Percentiles rank a stretch among this genome's conserved stretches.
phyloP scores from a whole-genome alignment of 2,113 vertebrate genomes.

The Gadus chalcogrammus region DNA sequence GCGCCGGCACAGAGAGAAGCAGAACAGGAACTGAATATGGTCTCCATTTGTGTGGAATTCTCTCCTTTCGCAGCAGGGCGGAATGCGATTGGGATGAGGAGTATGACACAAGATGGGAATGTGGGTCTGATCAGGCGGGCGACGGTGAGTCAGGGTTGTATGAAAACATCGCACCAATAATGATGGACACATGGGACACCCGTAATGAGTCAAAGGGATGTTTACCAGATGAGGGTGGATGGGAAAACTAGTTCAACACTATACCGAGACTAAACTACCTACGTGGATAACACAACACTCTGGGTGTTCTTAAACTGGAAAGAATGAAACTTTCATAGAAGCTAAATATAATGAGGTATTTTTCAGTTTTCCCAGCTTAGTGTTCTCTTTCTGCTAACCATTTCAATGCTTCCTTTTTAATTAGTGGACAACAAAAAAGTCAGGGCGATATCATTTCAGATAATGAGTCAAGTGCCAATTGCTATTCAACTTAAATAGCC shows the following conservation, averaged over 20 bases:
- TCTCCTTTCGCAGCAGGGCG: conserved; percentile 35
- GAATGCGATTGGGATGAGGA: conserved; percentile 42
- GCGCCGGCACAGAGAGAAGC: conserved; percentile 42
- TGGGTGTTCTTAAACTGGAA: neutral
- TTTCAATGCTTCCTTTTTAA: neutral
- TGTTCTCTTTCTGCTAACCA: too few relatives aligned
- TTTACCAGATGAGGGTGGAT: neutral
- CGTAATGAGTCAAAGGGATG: neutral
- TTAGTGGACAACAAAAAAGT: too few relatives aligned
- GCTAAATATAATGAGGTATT: neutral
- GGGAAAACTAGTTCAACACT: neutral
- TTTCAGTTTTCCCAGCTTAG: too few relatives aligned
- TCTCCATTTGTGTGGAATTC: conserved; percentile 64
- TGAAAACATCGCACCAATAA: conserved; percentile 22
- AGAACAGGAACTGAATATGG: conserved; percentile 39
- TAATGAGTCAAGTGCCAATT: too few relatives aligned
- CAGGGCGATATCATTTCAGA: neutral
- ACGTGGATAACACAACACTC: too few relatives aligned
- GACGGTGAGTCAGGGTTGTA: conserved; percentile 33
- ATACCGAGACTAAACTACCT: too few relatives aligned
- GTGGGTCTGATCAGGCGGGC: conserved; percentile 42
- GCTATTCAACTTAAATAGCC: too few relatives aligned
- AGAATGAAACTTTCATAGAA: neutral
- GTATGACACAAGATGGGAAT: conserved; percentile 55
- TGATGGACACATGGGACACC: conserved; percentile 8